Base-by-base conservation (phyloP, 2,888 invertebrate species). In the Creontiades dilutus region DNA sequence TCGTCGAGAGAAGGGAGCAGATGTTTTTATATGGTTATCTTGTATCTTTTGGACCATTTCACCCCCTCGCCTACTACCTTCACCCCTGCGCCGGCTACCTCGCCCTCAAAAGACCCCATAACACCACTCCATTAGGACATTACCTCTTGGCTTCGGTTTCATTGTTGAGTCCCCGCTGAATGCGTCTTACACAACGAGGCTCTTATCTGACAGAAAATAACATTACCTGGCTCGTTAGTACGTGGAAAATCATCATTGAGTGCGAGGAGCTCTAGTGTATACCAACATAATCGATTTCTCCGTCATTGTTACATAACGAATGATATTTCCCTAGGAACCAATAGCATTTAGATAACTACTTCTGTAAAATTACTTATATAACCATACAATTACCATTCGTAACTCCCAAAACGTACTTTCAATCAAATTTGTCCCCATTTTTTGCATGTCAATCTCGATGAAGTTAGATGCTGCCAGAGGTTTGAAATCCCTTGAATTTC, bases 1-100 rank as follows among this genome's bases (percentile, higher is more conserved):
- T 47, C 48, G 68, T 47, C n/a, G 14, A 82, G 12, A n/a, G 47
- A 80, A 19, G 78, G 37, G 80, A 88, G 88, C 88, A 88, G 88
- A 88, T 88, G 88, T 88, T 88, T 88, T 88, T 88, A 88, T 88
- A 88, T 76, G 52, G 88, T 89, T 89, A 89, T 89, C 89, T 89
- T 89, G 81, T 89, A 89, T 82, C 89, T 89, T 37, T 55, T 27
- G 61, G 37, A 82, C 89, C 89, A 89, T 82, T 89, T 68, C 89
- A 68, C 81, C 68, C 81, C 47, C 46, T 19, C 68, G 68, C 68
- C 27, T 37, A 7, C 37, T 37, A 37, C 37, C 37, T 37, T 48
- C 61, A 23, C 82, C 82, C 82, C 14, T 52, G 82, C 14, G 82
- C 23, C 27, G 82, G 52, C 82, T 82, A 82, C 82, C 82, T 82